Evolutionary conservation across 2,797 vertebrate species (phyloP), one percentile per base, ranked within the genome.

Genomic region (Octomys mimax): DNA sequence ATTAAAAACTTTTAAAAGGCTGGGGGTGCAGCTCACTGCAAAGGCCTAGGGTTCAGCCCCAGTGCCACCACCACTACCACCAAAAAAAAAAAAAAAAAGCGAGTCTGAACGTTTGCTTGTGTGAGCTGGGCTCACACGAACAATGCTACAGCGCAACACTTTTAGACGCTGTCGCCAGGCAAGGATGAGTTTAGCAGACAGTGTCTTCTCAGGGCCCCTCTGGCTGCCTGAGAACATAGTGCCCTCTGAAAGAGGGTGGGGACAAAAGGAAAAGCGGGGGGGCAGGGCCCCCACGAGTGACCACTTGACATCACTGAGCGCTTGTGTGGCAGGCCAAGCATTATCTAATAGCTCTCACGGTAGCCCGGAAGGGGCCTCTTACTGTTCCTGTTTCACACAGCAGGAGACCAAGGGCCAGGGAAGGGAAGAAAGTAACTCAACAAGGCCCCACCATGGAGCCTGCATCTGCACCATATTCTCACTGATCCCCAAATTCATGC

Each of bases 161-260:
- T 89, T 39, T 16, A 61, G 49, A 64, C 4, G 19, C 68, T 11
- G 3, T 46, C 1, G 0, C 83, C 75, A 83, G 78, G 18, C 24
- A 83, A 52, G 61, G 86, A 92, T 64, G 68, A 49, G 18, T 71
- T 82, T 75, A 73, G 59, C 89, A 68, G 61, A 78, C 14, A 71
- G 61, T 31, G 31, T 81, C 62, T 54, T 39, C 4, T 71, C n/a
- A 39, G 61, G 57, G 11, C 22, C 62, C 31, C 78, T 68, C 52
- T 54, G 78, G 68, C 71, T 95, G 68, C 84, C 82, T 94, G 79
- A 89, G 92, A 81, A 46, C 54, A 96, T 42, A 12, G n/a, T 24
- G 42, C 12, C n/a, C 36, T 16, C 24, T 75, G 54, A 94, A 82
- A 59, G 39, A 80, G 6, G 49, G 21, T 4, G 18, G 64, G 64